A percentile compares a stretch with the other conserved stretches of the same genome.
These are phyloP conservation scores for Agriopis marginaria DNA, from an alignment of 2,888 invertebrate genomes.

Conservation along the genomic window DNA sequence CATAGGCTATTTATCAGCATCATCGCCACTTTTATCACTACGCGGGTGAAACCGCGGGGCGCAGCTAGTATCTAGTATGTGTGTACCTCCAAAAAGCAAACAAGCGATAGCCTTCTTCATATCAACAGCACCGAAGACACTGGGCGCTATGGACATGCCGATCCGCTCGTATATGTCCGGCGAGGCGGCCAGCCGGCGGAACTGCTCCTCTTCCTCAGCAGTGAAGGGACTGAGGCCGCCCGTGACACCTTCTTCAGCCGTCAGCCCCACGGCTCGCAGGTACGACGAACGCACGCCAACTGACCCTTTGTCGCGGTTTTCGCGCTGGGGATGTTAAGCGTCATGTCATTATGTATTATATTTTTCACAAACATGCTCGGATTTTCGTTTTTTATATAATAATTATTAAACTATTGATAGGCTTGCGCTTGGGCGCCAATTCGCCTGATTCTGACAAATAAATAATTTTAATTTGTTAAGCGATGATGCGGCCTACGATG, in stretches of 20 bases:
- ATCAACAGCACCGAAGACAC: constrained; percentile 97
- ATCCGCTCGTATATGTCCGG: constrained; percentile 96
- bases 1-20: too few species aligned
- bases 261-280: constrained; percentile 96
- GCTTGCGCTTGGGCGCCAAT: too few species aligned
- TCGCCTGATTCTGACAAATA: too few species aligned
- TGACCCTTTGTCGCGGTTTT: constrained; percentile 91
- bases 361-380: background rate
- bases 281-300: constrained; percentile 98
- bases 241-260: constrained; percentile 93
- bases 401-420: too few species aligned
- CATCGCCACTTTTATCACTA: too few species aligned
- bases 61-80: too few species aligned
- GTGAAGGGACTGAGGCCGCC: constrained; percentile 87
- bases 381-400: too few species aligned
- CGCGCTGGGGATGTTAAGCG: constrained; percentile 64
- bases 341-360: background rate
- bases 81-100: constrained; percentile 96
- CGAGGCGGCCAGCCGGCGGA: constrained; percentile 93
- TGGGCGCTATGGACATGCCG: constrained; percentile 97
- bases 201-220: constrained; percentile 88
- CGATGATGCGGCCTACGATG: too few species aligned
- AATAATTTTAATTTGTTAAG: too few species aligned
- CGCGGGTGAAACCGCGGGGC: too few species aligned
- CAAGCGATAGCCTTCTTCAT: constrained; percentile 99